Conservation (phyloP, 2,888 invertebrate genomes). For the Stenichneumon culpator region DNA sequence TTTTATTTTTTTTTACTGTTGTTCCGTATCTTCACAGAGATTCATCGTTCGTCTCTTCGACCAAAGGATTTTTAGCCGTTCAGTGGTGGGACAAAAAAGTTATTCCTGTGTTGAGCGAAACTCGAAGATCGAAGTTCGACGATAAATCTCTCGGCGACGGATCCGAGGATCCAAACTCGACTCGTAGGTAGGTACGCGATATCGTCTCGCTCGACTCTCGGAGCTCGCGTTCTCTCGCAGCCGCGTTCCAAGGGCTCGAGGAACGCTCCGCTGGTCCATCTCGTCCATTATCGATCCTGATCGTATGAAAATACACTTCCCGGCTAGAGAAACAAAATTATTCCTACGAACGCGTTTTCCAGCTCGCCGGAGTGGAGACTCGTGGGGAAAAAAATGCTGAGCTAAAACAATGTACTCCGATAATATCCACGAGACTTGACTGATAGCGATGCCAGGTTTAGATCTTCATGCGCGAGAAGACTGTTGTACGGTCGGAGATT, state of each 20-base stretch:
- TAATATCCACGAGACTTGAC: constrained; percentile 14
- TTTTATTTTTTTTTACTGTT: background rate
- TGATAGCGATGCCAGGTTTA: constrained; percentile 31
- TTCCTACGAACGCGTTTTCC: background rate
- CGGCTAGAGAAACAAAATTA: background rate
- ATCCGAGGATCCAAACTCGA: constrained; percentile 48
- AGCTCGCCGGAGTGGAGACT: background rate
- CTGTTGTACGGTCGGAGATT: constrained; percentile 25
- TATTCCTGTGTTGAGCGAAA: background rate
- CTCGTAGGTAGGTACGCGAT: constrained; percentile 56
- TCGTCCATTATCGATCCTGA: constrained; percentile 49
- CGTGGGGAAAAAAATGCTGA: constrained; percentile 19
- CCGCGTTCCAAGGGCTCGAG: constrained; percentile 55
- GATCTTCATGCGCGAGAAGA: constrained; percentile 14
- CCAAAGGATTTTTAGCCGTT: constrained; percentile 8
- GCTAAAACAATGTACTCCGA: constrained; percentile 12
- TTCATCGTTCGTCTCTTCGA: background rate
- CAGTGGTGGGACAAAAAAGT: constrained; percentile 25
- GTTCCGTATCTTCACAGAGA: background rate
- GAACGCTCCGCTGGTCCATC: constrained; percentile 60
- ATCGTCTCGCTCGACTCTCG: constrained; percentile 38
- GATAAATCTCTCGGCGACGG: constrained; percentile 39
- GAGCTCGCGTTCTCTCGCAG: constrained; percentile 34
- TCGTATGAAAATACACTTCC: background rate
- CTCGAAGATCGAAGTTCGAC: constrained; percentile 26